Evolutionary conservation across 2,888 invertebrate species (phyloP).

Genomic region (Dasysyrphus tricinctus): DNA sequence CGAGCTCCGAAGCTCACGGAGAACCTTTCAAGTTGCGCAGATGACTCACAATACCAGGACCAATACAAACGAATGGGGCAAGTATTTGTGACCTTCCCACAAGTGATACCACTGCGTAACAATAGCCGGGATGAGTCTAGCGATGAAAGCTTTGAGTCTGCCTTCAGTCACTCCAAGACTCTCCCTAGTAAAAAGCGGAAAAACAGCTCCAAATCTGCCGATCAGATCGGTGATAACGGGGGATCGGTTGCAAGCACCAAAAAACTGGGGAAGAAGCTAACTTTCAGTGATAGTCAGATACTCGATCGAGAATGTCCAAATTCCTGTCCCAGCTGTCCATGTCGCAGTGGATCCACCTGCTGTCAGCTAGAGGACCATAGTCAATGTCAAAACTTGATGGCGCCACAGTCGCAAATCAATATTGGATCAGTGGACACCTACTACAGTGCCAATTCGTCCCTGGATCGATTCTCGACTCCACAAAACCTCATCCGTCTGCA

Average conservation of each 20-base stretch:
- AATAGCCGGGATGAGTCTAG: conserved; percentile 82
- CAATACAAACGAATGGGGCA: conserved; percentile 85
- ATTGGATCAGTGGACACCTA: conserved; percentile 82
- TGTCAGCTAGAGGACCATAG: conserved; percentile 79
- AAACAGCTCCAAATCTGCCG: conserved; percentile 85
- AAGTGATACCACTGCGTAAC: conserved; percentile 77
- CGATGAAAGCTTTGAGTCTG: conserved; percentile 85
- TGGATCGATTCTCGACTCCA: conserved; percentile 79
- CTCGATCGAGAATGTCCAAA: conserved; percentile 80
- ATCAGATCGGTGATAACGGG: conserved; percentile 84
- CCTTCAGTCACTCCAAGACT: conserved; percentile 80
- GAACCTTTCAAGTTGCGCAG: conserved; percentile 87
- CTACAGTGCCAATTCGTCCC: conserved; percentile 82
- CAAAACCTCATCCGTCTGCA: conserved; percentile 67
- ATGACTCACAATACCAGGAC: conserved; percentile 86
- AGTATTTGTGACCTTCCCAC: conserved; percentile 83
- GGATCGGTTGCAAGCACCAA: conserved; percentile 77
- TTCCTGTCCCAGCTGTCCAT: conserved; percentile 81
- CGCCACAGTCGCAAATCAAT: conserved; percentile 72
- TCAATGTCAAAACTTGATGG: conserved; percentile 76
- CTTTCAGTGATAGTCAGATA: conserved; percentile 83
- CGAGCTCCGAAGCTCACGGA: conserved; percentile 88
- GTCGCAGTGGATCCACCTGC: conserved; percentile 78
- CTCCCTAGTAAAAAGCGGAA: conserved; percentile 72
- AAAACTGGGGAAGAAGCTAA: conserved; percentile 80